Base-by-base conservation (phyloP, 1,140 invertebrate species). In the Hetaerina americana region DNA sequence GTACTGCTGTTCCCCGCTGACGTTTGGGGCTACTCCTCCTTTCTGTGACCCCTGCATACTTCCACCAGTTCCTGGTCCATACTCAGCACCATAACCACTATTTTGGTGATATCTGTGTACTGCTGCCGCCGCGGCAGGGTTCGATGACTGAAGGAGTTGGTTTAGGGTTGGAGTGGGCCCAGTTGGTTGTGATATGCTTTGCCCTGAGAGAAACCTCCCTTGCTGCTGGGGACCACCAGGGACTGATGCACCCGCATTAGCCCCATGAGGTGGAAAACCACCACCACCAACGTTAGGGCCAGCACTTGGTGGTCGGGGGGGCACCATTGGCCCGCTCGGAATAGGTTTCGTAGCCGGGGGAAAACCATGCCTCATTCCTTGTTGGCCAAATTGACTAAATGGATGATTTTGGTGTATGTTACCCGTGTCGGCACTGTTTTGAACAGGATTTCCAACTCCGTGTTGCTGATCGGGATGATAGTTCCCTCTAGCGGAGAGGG, bases 131-230 rank as follows among this genome's bases (percentile, higher is more conserved):
- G 40, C 40, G 26, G 84, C 82, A 29, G 89, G 87, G 73, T 91
- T 92, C 0, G 86, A 85, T 29, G 90, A 89, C 81, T 94, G 92
- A 40, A 95, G 84, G 76, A 96, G 82, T 77, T 94, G 93, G 81
- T 96, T 96, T 71, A 96, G 83, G 27, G 94, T 96, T 67, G 94
- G 94, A 66, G 94, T 96, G 22, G 93, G 93, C 68, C 93, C 92
- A 72, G 90, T 88, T 70, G 90, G 89, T 79, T 92, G 92, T 0
- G 86, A 84, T 75, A 89, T 85, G 77, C 81, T 87, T 77, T 88
- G 87, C 72, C 88, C 87, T 1, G 86, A 84, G 66, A 88, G 77
- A 75, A 86, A 86, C 69, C 86, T 80, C 26, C 83, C 81, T 72
- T 82, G 84, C 71, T 81, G 82, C 12, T 10, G 40, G 40, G 40